Evolutionary conservation across 1,140 invertebrate genomes (phyloP), one percentile per base, ranked within the genome.

Genomic region (Ylistrum balloti): DNA sequence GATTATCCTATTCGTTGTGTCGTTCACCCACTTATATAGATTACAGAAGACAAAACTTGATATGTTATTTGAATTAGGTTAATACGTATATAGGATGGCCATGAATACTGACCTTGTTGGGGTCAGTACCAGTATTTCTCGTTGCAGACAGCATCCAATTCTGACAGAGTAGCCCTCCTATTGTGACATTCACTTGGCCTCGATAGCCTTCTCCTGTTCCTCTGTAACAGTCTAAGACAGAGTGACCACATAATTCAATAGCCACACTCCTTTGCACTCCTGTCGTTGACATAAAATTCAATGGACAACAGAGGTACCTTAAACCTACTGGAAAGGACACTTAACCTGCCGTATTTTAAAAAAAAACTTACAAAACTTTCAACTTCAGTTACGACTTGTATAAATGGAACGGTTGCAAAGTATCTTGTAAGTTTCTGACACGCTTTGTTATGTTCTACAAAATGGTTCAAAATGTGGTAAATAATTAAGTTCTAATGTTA

Each of bases 181-280:
- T 91, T 41, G 94, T 94, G 74, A 86, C 88, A 28, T 74, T 85
- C 33, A 88, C 89, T 10, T 86, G 86, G 15, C 95, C 94, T 86
- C 94, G 90, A 85, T 95, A 95, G 33, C 91, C 48, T n/a, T 88
- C 88, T 1, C 95, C 95, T 86, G 90, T 93, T 33, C 88, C 94
- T 9, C 33, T 86, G 86, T 94, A 95, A 88, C 95, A 95, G 17
- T 95, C 95, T 95, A 88, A 11, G 45, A 38, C 20, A 45, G 10
- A 13, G 17, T 13, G 35, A 89, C 20, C 88, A 1, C 48, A 32
- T 33, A 0, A 28, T 17, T 35, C 15, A 0, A 88, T 15, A 32
- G 33, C 11, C 2, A 13, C 15, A 33, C 28, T 88, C 33, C 33
- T 22, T 33, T 7, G 17, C 45, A 88, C 0, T 9, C 10, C 17